phyloP scores from a whole-genome alignment of 2,888 invertebrate genomes.

The Malthinus seriepunctatus region DNA sequence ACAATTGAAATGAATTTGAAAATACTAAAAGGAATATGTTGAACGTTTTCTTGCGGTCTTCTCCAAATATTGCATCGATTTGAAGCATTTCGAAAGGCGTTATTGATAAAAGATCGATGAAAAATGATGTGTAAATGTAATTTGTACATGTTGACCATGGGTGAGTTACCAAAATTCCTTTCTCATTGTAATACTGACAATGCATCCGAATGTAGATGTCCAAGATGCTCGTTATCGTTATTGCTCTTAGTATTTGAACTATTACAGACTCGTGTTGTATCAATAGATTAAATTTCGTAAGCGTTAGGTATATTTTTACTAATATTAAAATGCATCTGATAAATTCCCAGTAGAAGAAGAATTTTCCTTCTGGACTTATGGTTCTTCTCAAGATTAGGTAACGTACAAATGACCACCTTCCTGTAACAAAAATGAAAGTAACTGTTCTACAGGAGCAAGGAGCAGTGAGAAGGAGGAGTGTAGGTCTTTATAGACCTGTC shows the following conservation, averaged over 20 bases:
- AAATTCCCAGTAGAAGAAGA: constrained; percentile 29
- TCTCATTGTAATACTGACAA: constrained; percentile 56
- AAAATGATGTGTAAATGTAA: constrained; percentile 54
- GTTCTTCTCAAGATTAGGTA: constrained; percentile 17
- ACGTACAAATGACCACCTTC: constrained; percentile 22
- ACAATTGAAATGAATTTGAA: constrained; percentile 16
- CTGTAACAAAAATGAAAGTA: constrained; percentile 11
- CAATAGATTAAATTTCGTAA: constrained; percentile 8
- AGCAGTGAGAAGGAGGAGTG: too few relatives aligned
- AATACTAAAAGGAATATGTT: constrained; percentile 9
- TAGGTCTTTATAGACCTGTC: too few relatives aligned
- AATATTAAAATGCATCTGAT: constrained; percentile 3
- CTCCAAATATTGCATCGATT: constrained; percentile 20
- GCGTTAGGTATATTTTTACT: neutral
- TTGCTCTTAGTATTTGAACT: neutral
- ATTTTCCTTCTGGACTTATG: constrained; percentile 22
- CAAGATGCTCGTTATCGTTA: neutral
- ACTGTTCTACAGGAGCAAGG: too few relatives aligned
- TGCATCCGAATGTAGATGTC: constrained; percentile 53
- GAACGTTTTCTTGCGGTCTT: neutral
- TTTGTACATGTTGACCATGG: constrained; percentile 57
- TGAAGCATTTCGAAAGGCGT: constrained; percentile 55
- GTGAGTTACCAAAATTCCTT: constrained; percentile 58
- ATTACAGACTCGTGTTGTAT: neutral
- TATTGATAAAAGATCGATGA: constrained; percentile 55